phyloP scores from a whole-genome alignment of 2,888 invertebrate genomes.

The Poecilus cupreus region DNA sequence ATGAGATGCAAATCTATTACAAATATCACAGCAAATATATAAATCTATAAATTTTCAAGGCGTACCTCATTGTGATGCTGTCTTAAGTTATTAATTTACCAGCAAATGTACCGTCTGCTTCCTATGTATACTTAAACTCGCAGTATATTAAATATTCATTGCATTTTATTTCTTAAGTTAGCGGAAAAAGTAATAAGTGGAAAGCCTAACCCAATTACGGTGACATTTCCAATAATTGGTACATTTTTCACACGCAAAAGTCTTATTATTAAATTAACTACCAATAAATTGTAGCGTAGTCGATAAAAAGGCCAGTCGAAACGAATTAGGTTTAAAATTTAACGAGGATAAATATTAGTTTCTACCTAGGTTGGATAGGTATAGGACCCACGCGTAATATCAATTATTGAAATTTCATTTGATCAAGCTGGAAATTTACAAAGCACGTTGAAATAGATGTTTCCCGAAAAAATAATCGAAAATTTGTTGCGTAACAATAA shows the following conservation, averaged over 20 bases:
- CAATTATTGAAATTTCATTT: not conserved
- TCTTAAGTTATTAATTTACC: too few species aligned
- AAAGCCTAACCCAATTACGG: conserved; percentile 34
- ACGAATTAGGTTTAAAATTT: conserved; percentile 46
- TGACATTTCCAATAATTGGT: conserved; percentile 55
- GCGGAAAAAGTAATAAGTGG: conserved; percentile 21
- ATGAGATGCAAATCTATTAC: too few species aligned
- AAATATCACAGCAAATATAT: too few species aligned
- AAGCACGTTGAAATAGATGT: too few species aligned
- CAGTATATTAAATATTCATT: conserved; percentile 15
- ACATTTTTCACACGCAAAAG: conserved; percentile 54
- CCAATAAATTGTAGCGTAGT: conserved; percentile 31
- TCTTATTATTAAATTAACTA: conserved; percentile 52
- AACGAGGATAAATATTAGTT: conserved; percentile 41
- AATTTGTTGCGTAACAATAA: too few species aligned
- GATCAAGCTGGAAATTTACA: not conserved
- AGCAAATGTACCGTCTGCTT: too few species aligned
- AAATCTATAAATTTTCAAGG: too few species aligned
- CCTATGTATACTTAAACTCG: too few species aligned
- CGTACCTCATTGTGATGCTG: too few species aligned
- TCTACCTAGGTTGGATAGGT: not conserved
- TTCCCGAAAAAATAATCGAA: too few species aligned
- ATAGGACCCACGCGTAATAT: not conserved
- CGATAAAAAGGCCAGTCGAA: conserved; percentile 40
- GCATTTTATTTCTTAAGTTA: conserved; percentile 21